Percentiles rank a stretch among this genome's conserved stretches.
phyloP scores from a whole-genome alignment of 35 echinoderm and acorn worm species.

The Nesometra sesokonis region DNA sequence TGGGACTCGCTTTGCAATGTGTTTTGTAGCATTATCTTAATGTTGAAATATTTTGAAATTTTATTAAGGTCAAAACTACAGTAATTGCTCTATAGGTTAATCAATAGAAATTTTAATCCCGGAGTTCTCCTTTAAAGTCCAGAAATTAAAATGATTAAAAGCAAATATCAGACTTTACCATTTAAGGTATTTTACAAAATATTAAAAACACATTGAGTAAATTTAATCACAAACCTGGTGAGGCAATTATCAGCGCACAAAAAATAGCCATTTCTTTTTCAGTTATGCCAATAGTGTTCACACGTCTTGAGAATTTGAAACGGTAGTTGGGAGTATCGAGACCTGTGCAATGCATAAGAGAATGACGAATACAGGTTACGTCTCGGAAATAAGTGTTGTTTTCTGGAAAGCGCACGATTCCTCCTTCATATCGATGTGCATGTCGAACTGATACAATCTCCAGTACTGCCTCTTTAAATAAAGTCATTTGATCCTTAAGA shows the following conservation, averaged over 20 bases:
- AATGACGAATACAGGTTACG: neutral
- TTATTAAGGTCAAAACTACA: too few relatives aligned
- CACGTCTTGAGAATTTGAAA: slow-evolving; percentile 18
- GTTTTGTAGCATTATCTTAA: too few relatives aligned
- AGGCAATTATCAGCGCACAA: slow-evolving; percentile 20
- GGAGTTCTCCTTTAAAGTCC: too few relatives aligned
- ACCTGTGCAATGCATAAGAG: neutral
- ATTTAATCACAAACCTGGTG: slow-evolving; percentile 34
- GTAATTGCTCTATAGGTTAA: too few relatives aligned
- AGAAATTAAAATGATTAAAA: too few relatives aligned
- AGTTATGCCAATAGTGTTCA: slow-evolving; percentile 26
- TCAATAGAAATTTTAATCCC: too few relatives aligned
- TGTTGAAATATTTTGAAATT: too few relatives aligned
- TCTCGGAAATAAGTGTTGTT: slow-evolving; percentile 36
- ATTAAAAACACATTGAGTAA: too few relatives aligned
- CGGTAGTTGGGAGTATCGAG: neutral
- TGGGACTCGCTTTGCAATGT: too few relatives aligned
- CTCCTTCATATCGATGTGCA: slow-evolving; percentile 21
- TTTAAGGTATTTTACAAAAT: too few relatives aligned
- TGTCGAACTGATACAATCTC: slow-evolving; percentile 7
- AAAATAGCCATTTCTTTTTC: slow-evolving; percentile 46
- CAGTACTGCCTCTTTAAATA: slow-evolving; percentile 38
- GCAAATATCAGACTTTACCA: too few relatives aligned
- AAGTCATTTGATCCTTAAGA: slow-evolving; percentile 29
- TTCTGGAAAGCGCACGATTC: slow-evolving; percentile 35